Conservation (phyloP, 2,797 vertebrate species). For the Arctocebus calabarensis region DNA sequence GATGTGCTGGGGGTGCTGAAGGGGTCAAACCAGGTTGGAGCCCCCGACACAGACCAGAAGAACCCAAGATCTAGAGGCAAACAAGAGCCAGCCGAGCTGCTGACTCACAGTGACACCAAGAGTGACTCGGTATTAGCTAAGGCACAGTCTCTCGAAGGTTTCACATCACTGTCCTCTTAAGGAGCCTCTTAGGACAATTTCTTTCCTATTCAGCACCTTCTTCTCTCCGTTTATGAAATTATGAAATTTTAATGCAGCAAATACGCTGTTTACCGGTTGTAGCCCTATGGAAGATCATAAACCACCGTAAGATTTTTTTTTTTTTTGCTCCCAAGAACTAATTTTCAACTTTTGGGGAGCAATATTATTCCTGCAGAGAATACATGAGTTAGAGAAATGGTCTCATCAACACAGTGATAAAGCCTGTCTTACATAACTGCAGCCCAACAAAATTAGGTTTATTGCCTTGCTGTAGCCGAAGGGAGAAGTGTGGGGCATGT, state of each 20-base stretch:
- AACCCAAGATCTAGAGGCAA: neutral
- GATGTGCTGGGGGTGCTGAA: neutral
- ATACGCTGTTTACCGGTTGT: neutral
- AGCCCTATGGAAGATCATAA: neutral
- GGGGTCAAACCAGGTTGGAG: neutral
- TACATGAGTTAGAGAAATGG: neutral
- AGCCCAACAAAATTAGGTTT: neutral
- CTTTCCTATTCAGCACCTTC: neutral
- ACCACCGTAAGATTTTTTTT: neutral
- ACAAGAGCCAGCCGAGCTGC: neutral
- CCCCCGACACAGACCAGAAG: neutral
- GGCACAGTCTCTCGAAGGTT: too few relatives aligned
- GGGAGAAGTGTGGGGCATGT: neutral
- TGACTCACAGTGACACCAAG: neutral
- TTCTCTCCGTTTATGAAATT: neutral
- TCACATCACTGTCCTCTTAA: neutral
- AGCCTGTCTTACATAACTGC: neutral
- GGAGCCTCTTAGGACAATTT: neutral
- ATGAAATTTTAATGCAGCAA: neutral
- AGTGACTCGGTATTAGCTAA: neutral
- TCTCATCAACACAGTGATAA: too few relatives aligned
- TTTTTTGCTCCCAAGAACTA: neutral
- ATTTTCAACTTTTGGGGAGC: neutral
- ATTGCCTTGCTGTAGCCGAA: neutral
- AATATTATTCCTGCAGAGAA: neutral